These are phyloP conservation scores for Synanthedon tipuliformis DNA, from an alignment of 2,888 invertebrate species.

Conservation along the genomic window DNA sequence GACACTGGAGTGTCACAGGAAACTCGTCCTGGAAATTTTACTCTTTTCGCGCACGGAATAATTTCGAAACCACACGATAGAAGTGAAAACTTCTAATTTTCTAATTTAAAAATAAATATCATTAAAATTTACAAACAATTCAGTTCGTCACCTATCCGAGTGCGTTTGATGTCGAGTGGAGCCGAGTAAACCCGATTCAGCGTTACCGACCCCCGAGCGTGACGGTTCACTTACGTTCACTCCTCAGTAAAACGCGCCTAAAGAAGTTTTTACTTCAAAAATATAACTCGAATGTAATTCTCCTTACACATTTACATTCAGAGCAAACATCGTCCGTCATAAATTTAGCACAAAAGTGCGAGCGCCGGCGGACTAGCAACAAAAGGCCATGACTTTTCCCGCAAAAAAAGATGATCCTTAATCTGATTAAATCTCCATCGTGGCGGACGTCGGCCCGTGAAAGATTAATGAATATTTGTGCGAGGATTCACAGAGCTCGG, in stretches of 20 bases:
- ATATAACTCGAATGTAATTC: constrained; percentile 19
- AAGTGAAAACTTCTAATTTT: too few species aligned
- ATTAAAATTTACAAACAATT: too few species aligned
- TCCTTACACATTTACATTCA: constrained; percentile 54
- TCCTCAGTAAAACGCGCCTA: too few species aligned
- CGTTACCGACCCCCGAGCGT: too few species aligned
- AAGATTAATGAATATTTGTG: constrained; percentile 72
- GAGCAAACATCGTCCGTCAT: constrained; percentile 57
- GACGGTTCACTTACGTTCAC: too few species aligned
- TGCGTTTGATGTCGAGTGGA: too few species aligned
- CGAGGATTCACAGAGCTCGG: constrained; percentile 65
- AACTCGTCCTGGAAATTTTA: not conserved
- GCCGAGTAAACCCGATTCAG: too few species aligned
- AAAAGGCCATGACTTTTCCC: constrained; percentile 67
- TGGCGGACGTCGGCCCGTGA: constrained; percentile 68
- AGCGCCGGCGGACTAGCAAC: constrained; percentile 62
- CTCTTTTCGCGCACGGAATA: not conserved
- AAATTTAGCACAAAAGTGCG: constrained; percentile 66
- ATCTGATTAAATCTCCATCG: constrained; percentile 72
- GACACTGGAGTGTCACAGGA: not conserved
- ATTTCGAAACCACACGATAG: too few species aligned
- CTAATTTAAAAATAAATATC: too few species aligned
- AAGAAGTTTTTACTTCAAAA: constrained; percentile 1
- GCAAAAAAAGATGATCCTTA: constrained; percentile 70
- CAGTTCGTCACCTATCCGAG: too few species aligned